These are phyloP conservation scores for Notodonta ziczac DNA, from an alignment of 2,888 invertebrate genomes.

Conservation along the genomic window DNA sequence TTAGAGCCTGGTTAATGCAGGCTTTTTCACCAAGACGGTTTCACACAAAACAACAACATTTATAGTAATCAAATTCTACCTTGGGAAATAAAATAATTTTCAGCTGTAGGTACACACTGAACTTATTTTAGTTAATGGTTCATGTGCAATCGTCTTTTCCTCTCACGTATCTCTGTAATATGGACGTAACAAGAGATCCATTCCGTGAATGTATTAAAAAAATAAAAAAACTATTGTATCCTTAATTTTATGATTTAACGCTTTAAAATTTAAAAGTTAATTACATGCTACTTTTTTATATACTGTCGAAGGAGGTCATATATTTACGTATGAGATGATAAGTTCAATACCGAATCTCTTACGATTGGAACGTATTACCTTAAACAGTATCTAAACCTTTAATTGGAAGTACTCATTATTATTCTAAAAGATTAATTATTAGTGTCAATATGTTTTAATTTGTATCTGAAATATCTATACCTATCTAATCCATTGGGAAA, in stretches of 20 bases:
- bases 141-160: slow-evolving; percentile 15
- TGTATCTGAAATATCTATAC: background rate
- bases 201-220: slow-evolving; percentile 46
- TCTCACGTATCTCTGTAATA: slow-evolving; percentile 20
- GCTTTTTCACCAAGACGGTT: background rate
- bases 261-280: slow-evolving; percentile 16
- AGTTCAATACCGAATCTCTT: background rate
- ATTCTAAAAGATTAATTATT: background rate
- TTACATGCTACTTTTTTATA: slow-evolving; percentile 18
- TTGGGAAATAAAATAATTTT: too few species aligned
- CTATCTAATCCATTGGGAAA: background rate
- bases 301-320: slow-evolving; percentile 14
- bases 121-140: background rate
- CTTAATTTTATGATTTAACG: slow-evolving; percentile 19
- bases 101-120: too few species aligned
- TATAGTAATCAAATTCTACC: background rate
- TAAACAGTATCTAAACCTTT: background rate
- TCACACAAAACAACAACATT: slow-evolving; percentile 7
- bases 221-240: slow-evolving; percentile 41
- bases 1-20: background rate
- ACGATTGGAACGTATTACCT: background rate
- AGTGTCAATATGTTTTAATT: background rate
- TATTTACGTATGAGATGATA: background rate
- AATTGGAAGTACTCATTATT: slow-evolving; percentile 3
- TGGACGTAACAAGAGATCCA: slow-evolving; percentile 63